These are phyloP conservation scores for Thalassarche chlororhynchos DNA, from an alignment of 2,113 vertebrate species.

Conservation along the genomic window DNA sequence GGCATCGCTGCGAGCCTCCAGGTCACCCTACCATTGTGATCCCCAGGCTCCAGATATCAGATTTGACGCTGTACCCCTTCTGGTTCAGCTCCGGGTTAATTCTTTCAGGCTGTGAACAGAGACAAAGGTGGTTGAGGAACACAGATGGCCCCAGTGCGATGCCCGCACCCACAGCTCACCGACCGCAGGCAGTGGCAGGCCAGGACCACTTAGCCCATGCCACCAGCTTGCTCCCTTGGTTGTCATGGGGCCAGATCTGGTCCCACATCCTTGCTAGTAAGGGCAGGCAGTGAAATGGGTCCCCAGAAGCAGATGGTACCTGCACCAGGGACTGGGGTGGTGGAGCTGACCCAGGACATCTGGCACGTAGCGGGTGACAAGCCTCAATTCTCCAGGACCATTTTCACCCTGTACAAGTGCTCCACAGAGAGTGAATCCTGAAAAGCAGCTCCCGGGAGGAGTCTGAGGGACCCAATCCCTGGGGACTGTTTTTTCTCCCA, in stretches of 20 bases:
- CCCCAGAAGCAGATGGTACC: neutral
- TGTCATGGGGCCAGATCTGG: neutral
- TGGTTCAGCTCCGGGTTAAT: slow-evolving; percentile 98
- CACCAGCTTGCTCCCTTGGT: neutral
- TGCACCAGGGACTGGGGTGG: neutral
- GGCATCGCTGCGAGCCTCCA: neutral
- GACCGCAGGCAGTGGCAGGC: rapidly evolving
- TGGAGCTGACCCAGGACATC: neutral
- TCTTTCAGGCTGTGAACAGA: slow-evolving; percentile 88
- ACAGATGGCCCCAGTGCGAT: neutral
- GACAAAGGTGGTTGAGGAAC: neutral
- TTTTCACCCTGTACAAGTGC: neutral
- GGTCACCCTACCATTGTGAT: slow-evolving; percentile 89
- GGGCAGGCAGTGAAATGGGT: neutral
- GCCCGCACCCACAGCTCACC: neutral
- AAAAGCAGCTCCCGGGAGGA: neutral
- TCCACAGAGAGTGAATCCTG: neutral
- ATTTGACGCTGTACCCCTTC: slow-evolving; percentile 97
- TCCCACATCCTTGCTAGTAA: neutral
- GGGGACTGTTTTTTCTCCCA: neutral
- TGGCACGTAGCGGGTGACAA: neutral
- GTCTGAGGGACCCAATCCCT: neutral
- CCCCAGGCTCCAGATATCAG: slow-evolving; percentile 97
- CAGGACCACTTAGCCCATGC: neutral
- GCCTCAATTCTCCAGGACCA: neutral